Evolutionary conservation across 2,888 invertebrate species (phyloP), one percentile per base, ranked within the genome.

Genomic region (Campopleginae sp.): DNA sequence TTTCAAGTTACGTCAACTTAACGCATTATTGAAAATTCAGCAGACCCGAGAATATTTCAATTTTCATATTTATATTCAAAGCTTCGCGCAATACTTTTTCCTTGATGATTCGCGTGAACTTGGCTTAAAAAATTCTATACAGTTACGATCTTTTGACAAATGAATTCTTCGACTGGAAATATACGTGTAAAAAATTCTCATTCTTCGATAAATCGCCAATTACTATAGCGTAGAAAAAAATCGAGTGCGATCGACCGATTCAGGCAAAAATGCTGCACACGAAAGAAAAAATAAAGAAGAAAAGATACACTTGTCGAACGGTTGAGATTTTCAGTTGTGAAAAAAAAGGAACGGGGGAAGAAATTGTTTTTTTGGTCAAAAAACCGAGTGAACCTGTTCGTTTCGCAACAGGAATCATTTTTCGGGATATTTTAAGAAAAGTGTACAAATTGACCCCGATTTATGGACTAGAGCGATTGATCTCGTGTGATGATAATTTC

Each of bases 251-350:
- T 74, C 42, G 65, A 61, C 63, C 19, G 48, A 68, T 70, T 75
- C 78, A 78, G 78, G 46, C 76, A 71, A 80, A 81, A 78, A 85
- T 66, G 72, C 85, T 79, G 82, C 84, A 84, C 84, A 84, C 27
- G 58, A 78, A 33, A 76, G 19, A 72, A 66, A 14, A 23, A 44
- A 51, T 51, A 58, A 54, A 75, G 38, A 80, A 63, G 38, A 19
- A 71, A 82, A 79, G 48, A 14, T 38, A 48, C 54, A 33, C 19
- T 74, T 63, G 17, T 17, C 42, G 33, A 42, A 31, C 58, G 51
- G 33, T 68, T 68, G 23, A 44, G 44, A 33, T 38, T 77, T 68
- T 81, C 33, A n/a, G n/a, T n/a, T n/a, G n/a, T n/a, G n/a, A 61
- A 17, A 68, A 31, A 66, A 54, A 84, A n/a, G 46, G 33, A 8